Percentiles rank a stretch among this genome's conserved stretches.
Evolutionary conservation across 2,888 invertebrate species (phyloP).

Genomic region (Agelastica alni): DNA sequence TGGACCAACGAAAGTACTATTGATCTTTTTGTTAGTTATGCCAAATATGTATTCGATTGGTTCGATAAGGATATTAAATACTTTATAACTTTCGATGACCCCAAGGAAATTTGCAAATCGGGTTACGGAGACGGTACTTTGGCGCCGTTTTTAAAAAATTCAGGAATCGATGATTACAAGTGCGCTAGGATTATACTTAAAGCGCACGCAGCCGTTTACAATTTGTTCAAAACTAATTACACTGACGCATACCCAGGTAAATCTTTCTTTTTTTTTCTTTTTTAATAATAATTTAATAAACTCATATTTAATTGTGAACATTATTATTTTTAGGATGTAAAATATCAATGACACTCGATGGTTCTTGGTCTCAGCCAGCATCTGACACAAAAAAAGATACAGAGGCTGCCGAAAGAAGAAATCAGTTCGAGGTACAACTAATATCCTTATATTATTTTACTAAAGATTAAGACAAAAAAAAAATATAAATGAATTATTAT

Average conservation of each 20-base stretch:
- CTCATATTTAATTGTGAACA: neutral
- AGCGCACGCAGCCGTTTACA: slow-evolving; percentile 68
- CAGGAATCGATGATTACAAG: slow-evolving; percentile 64
- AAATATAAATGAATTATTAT: too few species aligned
- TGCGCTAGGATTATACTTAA: slow-evolving; percentile 65
- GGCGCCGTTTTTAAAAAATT: slow-evolving; percentile 58
- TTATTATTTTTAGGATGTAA: slow-evolving; percentile 2
- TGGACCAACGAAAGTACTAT: slow-evolving; percentile 67
- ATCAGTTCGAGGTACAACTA: slow-evolving; percentile 21
- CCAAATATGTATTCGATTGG: slow-evolving; percentile 57
- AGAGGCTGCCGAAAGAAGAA: slow-evolving; percentile 14
- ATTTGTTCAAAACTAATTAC: slow-evolving; percentile 4
- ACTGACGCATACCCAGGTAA: slow-evolving; percentile 1
- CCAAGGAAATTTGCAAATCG: slow-evolving; percentile 43
- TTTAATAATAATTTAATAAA: neutral
- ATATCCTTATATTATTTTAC: too few species aligned
- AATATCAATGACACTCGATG: slow-evolving; percentile 20
- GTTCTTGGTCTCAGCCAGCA: slow-evolving; percentile 19
- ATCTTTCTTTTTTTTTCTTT: neutral
- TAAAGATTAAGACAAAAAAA: too few species aligned
- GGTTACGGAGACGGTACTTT: slow-evolving; percentile 47
- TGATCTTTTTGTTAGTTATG: slow-evolving; percentile 64
- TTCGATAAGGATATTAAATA: slow-evolving; percentile 60
- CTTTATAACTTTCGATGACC: slow-evolving; percentile 63
- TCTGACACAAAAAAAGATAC: neutral